Conservation (phyloP, 2,888 invertebrate species). For the Lasioglossum figueresi region DNA sequence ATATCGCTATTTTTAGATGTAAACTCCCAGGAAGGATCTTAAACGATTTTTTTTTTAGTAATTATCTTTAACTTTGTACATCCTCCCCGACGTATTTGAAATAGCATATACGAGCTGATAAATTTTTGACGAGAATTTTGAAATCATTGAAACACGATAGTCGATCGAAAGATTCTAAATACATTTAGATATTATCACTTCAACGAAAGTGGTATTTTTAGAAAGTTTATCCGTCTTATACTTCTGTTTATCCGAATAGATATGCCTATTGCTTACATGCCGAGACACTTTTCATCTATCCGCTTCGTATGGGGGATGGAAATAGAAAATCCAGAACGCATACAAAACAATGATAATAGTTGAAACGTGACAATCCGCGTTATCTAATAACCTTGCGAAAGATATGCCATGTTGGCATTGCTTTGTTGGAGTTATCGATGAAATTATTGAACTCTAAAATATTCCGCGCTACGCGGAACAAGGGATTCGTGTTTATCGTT, state of each 20-base stretch:
- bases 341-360: constrained; percentile 30
- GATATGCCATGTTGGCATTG: constrained; percentile 68
- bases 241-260: not conserved
- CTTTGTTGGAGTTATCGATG: constrained; percentile 68
- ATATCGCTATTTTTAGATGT: not conserved
- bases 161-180: not conserved
- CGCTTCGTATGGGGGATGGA: constrained; percentile 33
- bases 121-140: no score
- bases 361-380: constrained; percentile 24
- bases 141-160: not conserved
- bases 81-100: not conserved
- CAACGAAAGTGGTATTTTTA: not conserved
- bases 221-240: not conserved
- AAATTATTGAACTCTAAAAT: constrained; percentile 75
- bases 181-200: not conserved
- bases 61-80: no score
- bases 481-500: constrained; percentile 52
- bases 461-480: constrained; percentile 70
- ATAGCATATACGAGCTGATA: not conserved
- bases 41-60: no score
- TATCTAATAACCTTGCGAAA: constrained; percentile 73
- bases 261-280: not conserved
- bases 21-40: not conserved
- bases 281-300: not conserved
- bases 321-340: constrained; percentile 42